Percentiles rank a stretch among this genome's conserved stretches.
Evolutionary conservation across 2,888 invertebrate species (phyloP).

Genomic region (Diloba caeruleocephala): DNA sequence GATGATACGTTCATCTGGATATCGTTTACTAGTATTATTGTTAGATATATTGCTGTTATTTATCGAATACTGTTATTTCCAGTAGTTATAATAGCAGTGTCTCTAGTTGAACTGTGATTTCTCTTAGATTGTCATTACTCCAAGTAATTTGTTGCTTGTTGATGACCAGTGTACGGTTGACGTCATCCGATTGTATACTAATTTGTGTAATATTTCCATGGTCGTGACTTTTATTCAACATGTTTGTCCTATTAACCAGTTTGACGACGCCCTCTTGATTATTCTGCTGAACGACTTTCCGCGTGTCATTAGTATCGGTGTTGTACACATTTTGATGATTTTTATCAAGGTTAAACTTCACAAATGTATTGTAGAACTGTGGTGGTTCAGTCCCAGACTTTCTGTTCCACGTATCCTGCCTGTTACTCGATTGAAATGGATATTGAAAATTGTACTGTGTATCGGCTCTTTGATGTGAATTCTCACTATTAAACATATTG

Average conservation of each 20-base stretch:
- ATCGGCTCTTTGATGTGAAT: slow-evolving; percentile 7
- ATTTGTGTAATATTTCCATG: slow-evolving; percentile 5
- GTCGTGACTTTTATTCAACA: slow-evolving; percentile 3
- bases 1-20: slow-evolving; percentile 5
- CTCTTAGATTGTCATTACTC: slow-evolving; percentile 6
- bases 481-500: background rate
- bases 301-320: background rate
- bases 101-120: background rate
- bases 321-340: background rate
- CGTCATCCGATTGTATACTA: slow-evolving; percentile 32
- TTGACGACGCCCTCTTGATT: background rate
- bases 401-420: slow-evolving; percentile 9
- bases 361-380: slow-evolving; percentile 6
- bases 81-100: slow-evolving; percentile 13
- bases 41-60: background rate
- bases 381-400: slow-evolving; percentile 14
- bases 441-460: slow-evolving; percentile 9
- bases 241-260: slow-evolving; percentile 1
- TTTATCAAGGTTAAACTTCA: slow-evolving; percentile 1
- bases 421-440: slow-evolving; percentile 12
- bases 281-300: background rate
- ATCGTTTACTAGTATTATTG: slow-evolving; percentile 3
- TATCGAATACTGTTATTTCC: slow-evolving; percentile 13
- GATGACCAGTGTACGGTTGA: slow-evolving; percentile 14
- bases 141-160: slow-evolving; percentile 18